Conservation (phyloP, 2,888 invertebrate genomes). For the Pycnomerus fuliginosus region DNA sequence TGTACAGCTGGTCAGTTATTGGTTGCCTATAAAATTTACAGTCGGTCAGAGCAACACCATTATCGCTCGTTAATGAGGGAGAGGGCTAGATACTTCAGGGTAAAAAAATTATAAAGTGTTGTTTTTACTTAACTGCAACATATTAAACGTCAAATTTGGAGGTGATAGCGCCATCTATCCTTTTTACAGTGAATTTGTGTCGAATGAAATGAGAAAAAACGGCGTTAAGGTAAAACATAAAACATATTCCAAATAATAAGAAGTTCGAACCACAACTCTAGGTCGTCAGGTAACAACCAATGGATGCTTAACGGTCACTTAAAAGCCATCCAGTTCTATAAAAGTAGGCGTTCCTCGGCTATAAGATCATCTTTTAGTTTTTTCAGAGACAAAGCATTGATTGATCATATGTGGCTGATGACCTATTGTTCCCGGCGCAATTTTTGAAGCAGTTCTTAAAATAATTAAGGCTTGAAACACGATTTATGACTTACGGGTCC, state of each 20-base stretch:
- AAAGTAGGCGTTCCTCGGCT: conserved; percentile 41
- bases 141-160: conserved; percentile 8
- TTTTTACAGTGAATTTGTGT: conserved; percentile 6
- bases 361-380: conserved; percentile 43
- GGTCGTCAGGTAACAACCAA: conserved; percentile 38
- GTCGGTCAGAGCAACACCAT: conserved; percentile 11
- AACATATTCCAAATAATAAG: conserved; percentile 26
- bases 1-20: conserved; percentile 14
- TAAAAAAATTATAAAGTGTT: no score
- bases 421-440: conserved; percentile 38
- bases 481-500: conserved; percentile 16
- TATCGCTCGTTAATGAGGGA: conserved; percentile 8
- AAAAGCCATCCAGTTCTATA: conserved; percentile 34
- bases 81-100: no score
- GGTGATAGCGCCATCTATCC: conserved; percentile 10
- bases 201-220: conserved; percentile 7
- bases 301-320: conserved; percentile 37
- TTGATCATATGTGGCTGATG: conserved; percentile 42
- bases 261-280: conserved; percentile 37
- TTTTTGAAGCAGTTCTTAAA: conserved; percentile 18
- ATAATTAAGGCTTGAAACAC: conserved; percentile 18
- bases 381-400: conserved; percentile 46
- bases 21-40: conserved; percentile 13
- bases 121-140: conserved; percentile 2
- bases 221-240: conserved; percentile 2